Conservation (phyloP, 2,113 vertebrate species). For the Tetraodon nigroviridis region DNA sequence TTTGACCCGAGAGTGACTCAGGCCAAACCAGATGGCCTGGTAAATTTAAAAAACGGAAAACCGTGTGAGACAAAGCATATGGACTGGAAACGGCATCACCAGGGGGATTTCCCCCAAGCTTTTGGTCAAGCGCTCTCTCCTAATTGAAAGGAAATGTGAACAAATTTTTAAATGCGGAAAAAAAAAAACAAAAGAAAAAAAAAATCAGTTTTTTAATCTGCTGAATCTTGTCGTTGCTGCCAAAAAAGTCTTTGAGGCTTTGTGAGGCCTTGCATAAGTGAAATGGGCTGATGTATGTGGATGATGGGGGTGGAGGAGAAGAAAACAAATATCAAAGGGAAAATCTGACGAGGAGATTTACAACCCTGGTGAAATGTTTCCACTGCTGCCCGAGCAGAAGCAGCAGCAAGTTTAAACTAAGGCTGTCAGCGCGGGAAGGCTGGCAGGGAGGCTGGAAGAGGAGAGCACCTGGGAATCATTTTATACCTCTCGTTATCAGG, state of each 20-base stretch:
- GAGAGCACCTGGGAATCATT: slow-evolving; percentile 32
- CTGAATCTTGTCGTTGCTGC: slow-evolving; percentile 11
- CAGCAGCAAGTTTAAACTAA: slow-evolving; percentile 47
- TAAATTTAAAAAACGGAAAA: slow-evolving; percentile 45
- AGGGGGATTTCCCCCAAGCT: slow-evolving; percentile 26
- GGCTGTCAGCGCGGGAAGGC: slow-evolving; percentile 45
- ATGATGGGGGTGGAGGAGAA: slow-evolving; percentile 5
- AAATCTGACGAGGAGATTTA: slow-evolving; percentile 70
- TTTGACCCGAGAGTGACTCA: slow-evolving; percentile 59
- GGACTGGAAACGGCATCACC: slow-evolving; percentile 47
- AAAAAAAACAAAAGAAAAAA: slow-evolving; percentile 14
- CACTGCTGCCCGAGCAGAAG: slow-evolving; percentile 57
- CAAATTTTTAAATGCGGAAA: slow-evolving; percentile 16
- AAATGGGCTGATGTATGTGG: slow-evolving; percentile 16
- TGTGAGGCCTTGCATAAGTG: slow-evolving; percentile 22
- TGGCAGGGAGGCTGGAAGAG: slow-evolving; percentile 23
- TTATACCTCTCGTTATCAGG: slow-evolving; percentile 70
- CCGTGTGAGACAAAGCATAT: slow-evolving; percentile 57
- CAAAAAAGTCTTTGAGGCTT: slow-evolving; percentile 48
- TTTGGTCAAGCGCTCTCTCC: slow-evolving; percentile 43
- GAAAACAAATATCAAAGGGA: slow-evolving; percentile 62
- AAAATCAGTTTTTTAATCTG: slow-evolving; percentile 26
- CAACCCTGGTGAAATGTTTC: slow-evolving; percentile 57
- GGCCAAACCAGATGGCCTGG: slow-evolving; percentile 55
- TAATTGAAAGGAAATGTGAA: slow-evolving; percentile 49